A percentile compares a stretch with the other conserved stretches of the same genome.
Conservation (phyloP, 2,888 invertebrate species). For the Alcis repandata region DNA sequence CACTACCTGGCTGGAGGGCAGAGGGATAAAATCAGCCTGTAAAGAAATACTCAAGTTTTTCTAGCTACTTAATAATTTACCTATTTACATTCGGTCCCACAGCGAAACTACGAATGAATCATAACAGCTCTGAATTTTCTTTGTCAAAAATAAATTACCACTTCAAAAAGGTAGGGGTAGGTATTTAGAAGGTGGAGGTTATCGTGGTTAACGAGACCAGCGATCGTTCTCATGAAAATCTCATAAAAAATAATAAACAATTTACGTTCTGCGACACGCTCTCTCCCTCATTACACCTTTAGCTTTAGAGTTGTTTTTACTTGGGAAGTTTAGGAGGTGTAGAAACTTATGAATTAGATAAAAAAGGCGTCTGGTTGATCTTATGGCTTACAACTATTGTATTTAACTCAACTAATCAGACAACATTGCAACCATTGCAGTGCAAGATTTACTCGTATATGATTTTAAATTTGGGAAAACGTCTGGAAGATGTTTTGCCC, state of each 20-base stretch:
- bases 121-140: slow-evolving; percentile 2
- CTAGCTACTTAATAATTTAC: neutral
- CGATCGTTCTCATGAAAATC: slow-evolving; percentile 74
- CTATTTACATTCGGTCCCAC: neutral
- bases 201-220: slow-evolving; percentile 63
- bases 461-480: too few species aligned
- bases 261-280: slow-evolving; percentile 83
- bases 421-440: too few species aligned
- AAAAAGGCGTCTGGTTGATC: neutral
- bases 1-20: too few species aligned
- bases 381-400: neutral
- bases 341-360: slow-evolving; percentile 11
- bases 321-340: slow-evolving; percentile 11
- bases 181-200: slow-evolving; percentile 33
- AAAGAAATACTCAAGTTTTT: neutral
- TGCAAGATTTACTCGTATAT: too few species aligned
- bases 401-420: neutral
- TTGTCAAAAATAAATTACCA: slow-evolving; percentile 29
- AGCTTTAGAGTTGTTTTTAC: slow-evolving; percentile 57
- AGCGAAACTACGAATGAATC: slow-evolving; percentile 7
- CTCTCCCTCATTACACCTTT: slow-evolving; percentile 68
- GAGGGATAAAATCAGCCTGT: neutral
- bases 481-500: too few species aligned
- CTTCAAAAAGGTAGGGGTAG: slow-evolving; percentile 40
- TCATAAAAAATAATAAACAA: slow-evolving; percentile 86